Conservation (phyloP, 2,888 invertebrate genomes). For the Drosophila kokeensis region DNA sequence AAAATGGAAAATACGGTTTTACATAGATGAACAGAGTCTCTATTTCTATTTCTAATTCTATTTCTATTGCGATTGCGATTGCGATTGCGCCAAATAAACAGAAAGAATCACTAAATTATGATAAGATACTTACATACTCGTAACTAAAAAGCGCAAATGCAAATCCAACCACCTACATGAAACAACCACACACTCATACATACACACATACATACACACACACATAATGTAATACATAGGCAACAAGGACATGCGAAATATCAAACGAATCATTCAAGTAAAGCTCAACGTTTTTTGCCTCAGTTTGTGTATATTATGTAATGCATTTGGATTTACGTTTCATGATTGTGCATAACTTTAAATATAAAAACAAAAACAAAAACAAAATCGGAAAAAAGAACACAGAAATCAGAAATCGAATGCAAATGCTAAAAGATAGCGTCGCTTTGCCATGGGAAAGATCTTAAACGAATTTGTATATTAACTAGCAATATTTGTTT, state of each 20-base stretch:
- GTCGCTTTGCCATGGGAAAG: conserved; percentile 64
- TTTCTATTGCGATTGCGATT: conserved; percentile 28
- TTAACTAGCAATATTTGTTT: conserved; percentile 81
- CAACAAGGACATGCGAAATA: conserved; percentile 26
- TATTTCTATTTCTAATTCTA: conserved; percentile 34
- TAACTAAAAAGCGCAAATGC: conserved; percentile 22
- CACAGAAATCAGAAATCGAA: conserved; percentile 14
- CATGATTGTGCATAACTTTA: conserved; percentile 27
- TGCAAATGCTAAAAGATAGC: conserved; percentile 34
- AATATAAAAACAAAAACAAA: conserved; percentile 10
- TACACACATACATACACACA: not conserved
- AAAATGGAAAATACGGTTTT: conserved; percentile 78
- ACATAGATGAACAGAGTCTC: conserved; percentile 44
- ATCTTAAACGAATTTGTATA: conserved; percentile 81
- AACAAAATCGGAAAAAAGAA: conserved; percentile 1
- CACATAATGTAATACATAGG: conserved; percentile 5
- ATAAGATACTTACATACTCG: conserved; percentile 39
- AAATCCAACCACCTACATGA: conserved; percentile 48
- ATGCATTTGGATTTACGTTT: conserved; percentile 47
- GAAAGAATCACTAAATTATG: conserved; percentile 39
- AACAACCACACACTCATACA: conserved; percentile 8
- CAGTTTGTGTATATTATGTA: conserved; percentile 40
- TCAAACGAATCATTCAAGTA: conserved; percentile 19
- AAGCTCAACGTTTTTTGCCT: conserved; percentile 39
- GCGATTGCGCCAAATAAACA: conserved; percentile 12